Base-by-base conservation (phyloP, 2,113 vertebrate genomes). In the Mirza zaza region DNA sequence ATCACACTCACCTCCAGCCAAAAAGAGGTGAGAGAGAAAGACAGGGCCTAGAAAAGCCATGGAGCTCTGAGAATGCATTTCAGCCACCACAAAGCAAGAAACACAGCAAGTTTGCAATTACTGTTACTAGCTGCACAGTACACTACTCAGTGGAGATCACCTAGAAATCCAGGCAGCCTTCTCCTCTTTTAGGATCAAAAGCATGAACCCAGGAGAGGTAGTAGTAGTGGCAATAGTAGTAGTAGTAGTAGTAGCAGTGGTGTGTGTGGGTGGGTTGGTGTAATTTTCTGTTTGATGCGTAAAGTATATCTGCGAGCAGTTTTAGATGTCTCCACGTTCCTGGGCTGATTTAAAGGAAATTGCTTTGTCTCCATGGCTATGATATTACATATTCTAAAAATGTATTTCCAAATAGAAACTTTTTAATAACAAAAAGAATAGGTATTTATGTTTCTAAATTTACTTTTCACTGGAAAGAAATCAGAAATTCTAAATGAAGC, bases 341-440 rank as follows among this genome's bases (percentile, higher is more conserved):
- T 81, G 21, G 32, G 59, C 50, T 95, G 91, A 86, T 82, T 71
- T 57, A 87, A 87, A 85, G 71, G 57, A 91, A 95, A 87, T 17
- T 34, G 23, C 34, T 90, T 93, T 93, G 90, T 93, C 29, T 91
- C 75, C 83, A 77, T 71, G 57, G 42, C 50, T 59, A 80, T 84
- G 45, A 70, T 61, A 79, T 50, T 63, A 85, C 36, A 82, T 86
- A 73, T 32, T 63, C 61, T 81, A 91, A 93, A 98, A 67, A 39
- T 23, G 42, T 79, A 67, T 65, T 87, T 85, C 67, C 71, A 82
- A 88, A 50, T 13, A 90, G 27, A 91, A 90, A 82, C 32, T 8
- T 61, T 75, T 52, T 65, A 70, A 89, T 48, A 82, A 50, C 39
- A 32, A 71, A 39, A 93, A 79, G 11, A 65, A 68, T 18, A 27